These are phyloP conservation scores for Pseudeuparius sepicola DNA, from an alignment of 2,888 invertebrate genomes.

Conservation along the genomic window DNA sequence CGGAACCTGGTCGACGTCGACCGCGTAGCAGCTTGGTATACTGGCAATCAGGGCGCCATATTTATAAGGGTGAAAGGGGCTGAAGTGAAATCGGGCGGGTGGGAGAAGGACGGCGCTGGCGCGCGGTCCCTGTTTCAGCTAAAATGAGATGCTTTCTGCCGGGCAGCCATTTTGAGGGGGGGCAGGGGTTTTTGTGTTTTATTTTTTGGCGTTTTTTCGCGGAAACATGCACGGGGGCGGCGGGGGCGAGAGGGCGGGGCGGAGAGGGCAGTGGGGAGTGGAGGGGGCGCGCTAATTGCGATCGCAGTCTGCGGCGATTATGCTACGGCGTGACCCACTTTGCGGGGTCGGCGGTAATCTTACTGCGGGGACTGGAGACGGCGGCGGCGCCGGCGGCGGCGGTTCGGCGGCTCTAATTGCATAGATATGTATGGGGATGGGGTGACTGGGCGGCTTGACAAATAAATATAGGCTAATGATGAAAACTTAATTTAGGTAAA, in stretches of 20 bases:
- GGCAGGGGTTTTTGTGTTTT: constrained; percentile 48
- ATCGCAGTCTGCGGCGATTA: constrained; percentile 32
- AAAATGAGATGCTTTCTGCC: constrained; percentile 44
- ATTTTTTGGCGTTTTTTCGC: constrained; percentile 35
- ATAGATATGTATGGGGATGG: constrained; percentile 9
- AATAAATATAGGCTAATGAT: too few relatives aligned
- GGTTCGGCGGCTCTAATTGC: too few relatives aligned
- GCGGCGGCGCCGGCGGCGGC: constrained; percentile 15
- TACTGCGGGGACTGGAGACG: constrained; percentile 15
- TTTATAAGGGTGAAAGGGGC: constrained; percentile 44
- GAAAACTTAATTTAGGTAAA: too few relatives aligned
- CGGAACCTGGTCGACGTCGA: constrained; percentile 35
- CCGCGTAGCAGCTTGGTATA: constrained; percentile 39
- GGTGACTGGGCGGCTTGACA: too few relatives aligned
- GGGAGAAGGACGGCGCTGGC: constrained; percentile 42
- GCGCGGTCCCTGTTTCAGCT: constrained; percentile 42
- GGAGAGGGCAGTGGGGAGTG: too few relatives aligned
- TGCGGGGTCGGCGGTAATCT: too few relatives aligned
- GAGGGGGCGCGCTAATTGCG: constrained; percentile 35
- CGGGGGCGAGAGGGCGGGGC: too few relatives aligned
- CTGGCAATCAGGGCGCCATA: constrained; percentile 45
- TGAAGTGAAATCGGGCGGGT: constrained; percentile 42
- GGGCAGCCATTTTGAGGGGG: constrained; percentile 67
- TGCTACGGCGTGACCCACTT: too few relatives aligned
- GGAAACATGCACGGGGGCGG: constrained; percentile 1